A percentile compares a stretch with the other conserved stretches of the same genome.
These are phyloP conservation scores for Ascaphus truei DNA, from an alignment of 2,113 vertebrate genomes.

Conservation along the genomic window DNA sequence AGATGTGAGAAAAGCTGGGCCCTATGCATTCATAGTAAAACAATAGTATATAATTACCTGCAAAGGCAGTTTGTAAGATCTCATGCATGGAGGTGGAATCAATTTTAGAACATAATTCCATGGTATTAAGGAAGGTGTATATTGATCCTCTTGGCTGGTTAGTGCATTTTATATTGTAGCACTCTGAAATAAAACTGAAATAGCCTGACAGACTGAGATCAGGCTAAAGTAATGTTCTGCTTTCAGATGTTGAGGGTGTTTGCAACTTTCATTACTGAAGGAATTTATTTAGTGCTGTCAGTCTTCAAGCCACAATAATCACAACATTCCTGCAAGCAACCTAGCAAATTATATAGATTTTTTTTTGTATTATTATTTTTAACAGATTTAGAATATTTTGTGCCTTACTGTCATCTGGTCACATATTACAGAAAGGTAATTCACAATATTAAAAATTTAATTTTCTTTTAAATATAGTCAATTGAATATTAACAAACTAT, in stretches of 20 bases:
- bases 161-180: slow-evolving; percentile 33
- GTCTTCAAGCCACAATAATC: slow-evolving; percentile 28
- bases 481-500: too few relatives aligned
- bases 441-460: too few relatives aligned
- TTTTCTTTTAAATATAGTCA: too few relatives aligned
- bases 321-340: slow-evolving; percentile 11
- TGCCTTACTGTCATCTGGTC: too few relatives aligned
- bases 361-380: too few relatives aligned
- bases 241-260: slow-evolving; percentile 13
- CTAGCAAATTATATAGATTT: background rate
- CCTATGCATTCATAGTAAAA: slow-evolving; percentile 24
- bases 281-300: slow-evolving; percentile 25
- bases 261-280: slow-evolving; percentile 21
- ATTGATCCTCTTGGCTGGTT: slow-evolving; percentile 32
- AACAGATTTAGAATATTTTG: too few relatives aligned
- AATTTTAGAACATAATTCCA: slow-evolving; percentile 35
- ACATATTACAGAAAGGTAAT: too few relatives aligned
- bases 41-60: slow-evolving; percentile 35
- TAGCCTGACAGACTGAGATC: slow-evolving; percentile 31
- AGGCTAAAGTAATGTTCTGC: slow-evolving; percentile 28
- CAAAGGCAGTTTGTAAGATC: slow-evolving; percentile 34
- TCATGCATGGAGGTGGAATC: slow-evolving; percentile 35
- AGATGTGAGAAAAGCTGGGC: background rate
- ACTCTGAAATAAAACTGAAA: slow-evolving; percentile 30
- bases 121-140: slow-evolving; percentile 35